Base-by-base conservation (phyloP, 2,888 invertebrate genomes). In the Teleogryllus oceanicus region DNA sequence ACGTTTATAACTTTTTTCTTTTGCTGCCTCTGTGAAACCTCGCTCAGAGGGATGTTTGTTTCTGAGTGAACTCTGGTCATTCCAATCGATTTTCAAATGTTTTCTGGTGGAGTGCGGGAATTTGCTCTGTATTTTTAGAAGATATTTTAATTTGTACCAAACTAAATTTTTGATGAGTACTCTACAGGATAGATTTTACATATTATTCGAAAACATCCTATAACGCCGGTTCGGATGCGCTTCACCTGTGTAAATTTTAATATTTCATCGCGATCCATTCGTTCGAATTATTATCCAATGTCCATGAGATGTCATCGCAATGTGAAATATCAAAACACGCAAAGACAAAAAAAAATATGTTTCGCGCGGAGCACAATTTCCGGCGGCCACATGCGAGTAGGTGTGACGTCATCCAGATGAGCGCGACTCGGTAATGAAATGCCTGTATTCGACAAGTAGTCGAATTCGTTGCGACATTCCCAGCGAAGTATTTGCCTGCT, bases 221-320 rank as follows among this genome's bases (percentile, higher is more conserved):
- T 62, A 62, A 62, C 62, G n/a, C 62, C n/a, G 62, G 62, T 18
- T 62, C 62, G 62, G 13, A 62, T n/a, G 13, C 16, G 62, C 62
- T n/a, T 62, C 62, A 62, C 62, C 16, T 18, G 62, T 62, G 62
- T 62, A n/a, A 13, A 18, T 62, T 13, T 62, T 62, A 62, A 62
- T 62, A 62, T 62, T 62, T 62, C n/a, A 62, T 62, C 16, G 62
- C 62, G 62, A 62, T 62, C 62, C 62, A 62, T n/a, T 62, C 62
- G 62, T 62, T 62, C n/a, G 62, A 62, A 62, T 62, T 62, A 62
- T 62, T 62, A 62, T 62, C 62, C 62, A 62, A 62, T 62, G 62
- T 62, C 62, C 62, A 62, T 62, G 62, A 62, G 62, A 62, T 62
- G 62, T 62, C 62, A 62, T 62, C 62, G 62, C 62, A n/a, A 62